Percentiles rank a stretch among this genome's conserved stretches.
These are phyloP conservation scores for Psophia crepitans DNA, from an alignment of 2,113 vertebrate genomes.

Conservation along the genomic window DNA sequence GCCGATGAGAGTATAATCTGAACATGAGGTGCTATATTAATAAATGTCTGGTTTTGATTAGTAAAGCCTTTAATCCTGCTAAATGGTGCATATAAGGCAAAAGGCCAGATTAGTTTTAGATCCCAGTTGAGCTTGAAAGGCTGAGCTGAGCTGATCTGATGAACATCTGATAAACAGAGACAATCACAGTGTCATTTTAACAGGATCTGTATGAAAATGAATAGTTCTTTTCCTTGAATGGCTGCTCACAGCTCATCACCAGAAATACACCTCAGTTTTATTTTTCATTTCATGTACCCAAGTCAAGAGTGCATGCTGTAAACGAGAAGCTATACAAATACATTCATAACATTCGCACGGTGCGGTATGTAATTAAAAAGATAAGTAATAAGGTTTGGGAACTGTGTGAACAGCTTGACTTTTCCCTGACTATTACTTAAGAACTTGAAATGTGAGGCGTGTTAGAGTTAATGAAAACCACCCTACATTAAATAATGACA, in stretches of 20 bases:
- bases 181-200: background rate
- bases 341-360: background rate
- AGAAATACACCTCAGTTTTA: constrained; percentile 22
- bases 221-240: background rate
- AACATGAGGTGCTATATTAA: background rate
- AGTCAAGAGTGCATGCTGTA: background rate
- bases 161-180: background rate
- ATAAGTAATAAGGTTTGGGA: constrained; percentile 41
- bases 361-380: constrained; percentile 11
- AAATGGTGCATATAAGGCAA: background rate
- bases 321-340: constrained; percentile 24
- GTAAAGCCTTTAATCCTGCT: background rate
- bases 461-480: constrained; percentile 49
- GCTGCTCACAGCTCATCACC: background rate
- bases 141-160: background rate
- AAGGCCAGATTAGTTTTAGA: constrained; percentile 1
- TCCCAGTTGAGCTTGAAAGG: background rate
- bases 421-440: constrained; percentile 63
- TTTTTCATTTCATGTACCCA: constrained; percentile 25
- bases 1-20: background rate
- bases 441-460: constrained; percentile 42
- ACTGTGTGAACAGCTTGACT: constrained; percentile 53
- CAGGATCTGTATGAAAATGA: background rate
- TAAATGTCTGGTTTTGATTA: background rate
- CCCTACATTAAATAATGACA: background rate